Percentiles rank a stretch among this genome's conserved stretches.
Conservation (phyloP, 2,888 invertebrate genomes). For the Ectemnius cavifrons region DNA sequence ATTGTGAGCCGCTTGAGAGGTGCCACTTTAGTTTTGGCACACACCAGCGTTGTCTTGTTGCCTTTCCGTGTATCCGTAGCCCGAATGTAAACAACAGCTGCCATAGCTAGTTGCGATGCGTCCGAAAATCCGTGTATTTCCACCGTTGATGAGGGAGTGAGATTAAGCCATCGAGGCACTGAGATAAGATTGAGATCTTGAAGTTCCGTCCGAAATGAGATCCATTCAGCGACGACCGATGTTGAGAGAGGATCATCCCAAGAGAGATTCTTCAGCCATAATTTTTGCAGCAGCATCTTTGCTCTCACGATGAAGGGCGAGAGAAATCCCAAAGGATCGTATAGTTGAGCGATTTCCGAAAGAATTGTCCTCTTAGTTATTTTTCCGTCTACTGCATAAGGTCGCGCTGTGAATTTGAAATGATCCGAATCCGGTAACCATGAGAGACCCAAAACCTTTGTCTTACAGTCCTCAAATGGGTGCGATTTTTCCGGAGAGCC, state of each 20-base stretch:
- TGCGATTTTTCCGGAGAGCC: background rate
- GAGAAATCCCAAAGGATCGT: conserved; percentile 44
- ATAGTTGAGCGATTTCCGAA: conserved; percentile 40
- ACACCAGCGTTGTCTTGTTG: background rate
- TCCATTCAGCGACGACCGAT: conserved; percentile 11
- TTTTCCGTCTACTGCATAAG: background rate
- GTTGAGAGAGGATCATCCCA: conserved; percentile 40
- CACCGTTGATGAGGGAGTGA: background rate
- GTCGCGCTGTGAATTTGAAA: conserved; percentile 20
- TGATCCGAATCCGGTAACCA: conserved; percentile 35
- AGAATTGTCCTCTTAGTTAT: conserved; percentile 36
- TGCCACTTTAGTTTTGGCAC: conserved; percentile 39
- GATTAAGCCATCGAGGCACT: conserved; percentile 39
- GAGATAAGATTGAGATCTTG: conserved; percentile 4
- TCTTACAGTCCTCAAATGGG: too few relatives aligned
- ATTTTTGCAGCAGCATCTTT: conserved; percentile 41
- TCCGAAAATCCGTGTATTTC: conserved; percentile 50
- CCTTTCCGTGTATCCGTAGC: background rate
- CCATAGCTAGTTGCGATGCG: conserved; percentile 46
- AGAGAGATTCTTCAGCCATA: conserved; percentile 39
- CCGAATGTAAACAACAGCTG: conserved; percentile 30
- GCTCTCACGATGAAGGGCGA: conserved; percentile 40
- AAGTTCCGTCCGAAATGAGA: conserved; percentile 22
- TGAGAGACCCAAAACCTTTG: conserved; percentile 25
- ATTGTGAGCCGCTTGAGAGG: conserved; percentile 30